Evolutionary conservation across 2,888 invertebrate species (phyloP).

Genomic region (Enchytraeus crypticus): DNA sequence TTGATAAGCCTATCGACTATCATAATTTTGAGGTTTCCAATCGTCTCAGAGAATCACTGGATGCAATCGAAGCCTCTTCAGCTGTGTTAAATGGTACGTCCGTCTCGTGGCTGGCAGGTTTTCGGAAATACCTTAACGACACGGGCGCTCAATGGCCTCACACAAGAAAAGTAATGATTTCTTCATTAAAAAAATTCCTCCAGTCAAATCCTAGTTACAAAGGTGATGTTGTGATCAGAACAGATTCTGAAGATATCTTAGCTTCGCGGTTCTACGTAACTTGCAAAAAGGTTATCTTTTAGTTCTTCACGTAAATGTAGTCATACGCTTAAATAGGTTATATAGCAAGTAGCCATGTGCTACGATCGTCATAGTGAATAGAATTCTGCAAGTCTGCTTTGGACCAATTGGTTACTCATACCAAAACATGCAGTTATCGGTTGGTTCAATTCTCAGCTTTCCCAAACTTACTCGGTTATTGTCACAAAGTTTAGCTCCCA

Average conservation of each 20-base stretch:
- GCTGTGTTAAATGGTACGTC: conserved; percentile 7
- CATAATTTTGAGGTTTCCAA: conserved; percentile 10
- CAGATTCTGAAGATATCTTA: conserved; percentile 63
- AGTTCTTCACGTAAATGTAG: too few relatives aligned
- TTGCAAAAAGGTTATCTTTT: conserved; percentile 52
- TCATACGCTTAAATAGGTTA: too few relatives aligned
- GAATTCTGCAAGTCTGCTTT: too few relatives aligned
- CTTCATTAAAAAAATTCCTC: conserved; percentile 12
- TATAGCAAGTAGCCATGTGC: too few relatives aligned
- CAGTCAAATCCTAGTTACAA: conserved; percentile 16
- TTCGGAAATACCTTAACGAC: not conserved
- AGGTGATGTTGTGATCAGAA: conserved; percentile 69
- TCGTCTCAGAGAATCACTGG: conserved; percentile 8
- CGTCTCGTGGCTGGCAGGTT: conserved; percentile 22
- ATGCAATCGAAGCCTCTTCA: conserved; percentile 6
- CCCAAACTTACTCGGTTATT: too few relatives aligned
- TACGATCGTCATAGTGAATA: too few relatives aligned
- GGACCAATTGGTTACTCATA: too few relatives aligned
- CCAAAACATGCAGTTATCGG: too few relatives aligned
- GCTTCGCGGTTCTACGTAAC: conserved; percentile 72
- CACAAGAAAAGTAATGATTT: not conserved
- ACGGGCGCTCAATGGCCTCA: conserved; percentile 4
- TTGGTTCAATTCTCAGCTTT: too few relatives aligned
- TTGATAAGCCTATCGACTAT: conserved; percentile 19
- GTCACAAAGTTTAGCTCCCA: too few relatives aligned